phyloP scores from a whole-genome alignment of 2,113 vertebrate genomes.

The Probosciger aterrimus region DNA sequence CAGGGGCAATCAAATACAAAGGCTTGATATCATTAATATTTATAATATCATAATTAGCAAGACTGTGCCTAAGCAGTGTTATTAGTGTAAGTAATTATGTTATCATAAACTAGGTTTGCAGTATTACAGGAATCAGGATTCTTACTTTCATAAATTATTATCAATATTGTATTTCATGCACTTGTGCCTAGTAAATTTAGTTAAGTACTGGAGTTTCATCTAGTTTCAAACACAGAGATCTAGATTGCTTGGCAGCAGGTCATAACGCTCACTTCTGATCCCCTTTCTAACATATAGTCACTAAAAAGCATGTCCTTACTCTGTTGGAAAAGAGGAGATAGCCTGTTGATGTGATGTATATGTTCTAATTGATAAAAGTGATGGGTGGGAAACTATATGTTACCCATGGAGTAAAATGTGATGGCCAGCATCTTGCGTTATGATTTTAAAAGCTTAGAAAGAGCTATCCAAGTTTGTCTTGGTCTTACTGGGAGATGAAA shows the following conservation, averaged over 20 bases:
- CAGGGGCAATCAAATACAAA: constrained; percentile 72
- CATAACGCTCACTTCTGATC: background rate
- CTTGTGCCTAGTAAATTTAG: constrained; percentile 48
- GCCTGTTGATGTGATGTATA: background rate
- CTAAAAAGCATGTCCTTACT: background rate
- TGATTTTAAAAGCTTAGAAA: background rate
- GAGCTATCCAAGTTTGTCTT: background rate
- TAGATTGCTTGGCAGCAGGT: background rate
- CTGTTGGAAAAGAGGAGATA: background rate
- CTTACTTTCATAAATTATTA: constrained; percentile 65
- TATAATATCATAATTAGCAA: constrained; percentile 75
- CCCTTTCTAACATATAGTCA: background rate
- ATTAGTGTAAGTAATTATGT: constrained; percentile 73
- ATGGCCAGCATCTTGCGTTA: background rate
- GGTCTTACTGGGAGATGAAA: background rate
- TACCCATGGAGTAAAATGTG: background rate
- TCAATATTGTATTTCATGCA: constrained; percentile 54
- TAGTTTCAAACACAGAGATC: background rate
- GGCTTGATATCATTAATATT: constrained; percentile 73
- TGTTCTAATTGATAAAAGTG: background rate
- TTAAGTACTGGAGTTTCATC: constrained; percentile 35
- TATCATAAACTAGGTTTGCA: constrained; percentile 69
- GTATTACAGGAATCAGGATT: constrained; percentile 47
- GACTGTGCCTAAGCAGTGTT: constrained; percentile 66
- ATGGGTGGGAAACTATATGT: background rate